A percentile compares a stretch with the other conserved stretches of the same genome.
Conservation (phyloP, 2,888 invertebrate species). For the Ectemnius lituratus region DNA sequence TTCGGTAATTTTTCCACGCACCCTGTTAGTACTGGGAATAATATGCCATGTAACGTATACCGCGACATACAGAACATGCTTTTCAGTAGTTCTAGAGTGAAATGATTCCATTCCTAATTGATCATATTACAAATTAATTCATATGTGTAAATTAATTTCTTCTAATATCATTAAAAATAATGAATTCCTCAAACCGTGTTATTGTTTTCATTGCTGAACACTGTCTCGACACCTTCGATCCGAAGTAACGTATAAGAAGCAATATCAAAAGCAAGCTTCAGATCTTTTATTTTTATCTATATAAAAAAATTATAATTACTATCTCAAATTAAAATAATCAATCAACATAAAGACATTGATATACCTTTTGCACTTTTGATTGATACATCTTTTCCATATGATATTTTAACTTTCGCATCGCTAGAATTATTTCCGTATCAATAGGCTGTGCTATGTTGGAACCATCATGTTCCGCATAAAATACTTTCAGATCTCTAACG, state of each 20-base stretch:
- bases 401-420: slow-evolving; percentile 80
- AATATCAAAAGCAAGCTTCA: slow-evolving; percentile 84
- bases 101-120: slow-evolving; percentile 80
- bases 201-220: slow-evolving; percentile 82
- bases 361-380: background rate
- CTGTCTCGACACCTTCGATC: slow-evolving; percentile 83
- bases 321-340: background rate
- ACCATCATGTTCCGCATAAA: slow-evolving; percentile 87
- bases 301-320: slow-evolving; percentile 41
- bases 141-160: no score
- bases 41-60: slow-evolving; percentile 83
- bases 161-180: background rate
- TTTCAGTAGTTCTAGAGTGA: slow-evolving; percentile 83
- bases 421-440: slow-evolving; percentile 81
- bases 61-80: slow-evolving; percentile 82
- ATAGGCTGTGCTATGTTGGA: slow-evolving; percentile 83
- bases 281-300: slow-evolving; percentile 82
- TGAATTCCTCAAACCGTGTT: slow-evolving; percentile 66
- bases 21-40: slow-evolving; percentile 82
- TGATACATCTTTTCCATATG: slow-evolving; percentile 77
- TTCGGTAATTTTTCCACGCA: slow-evolving; percentile 80
- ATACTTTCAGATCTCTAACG: slow-evolving; percentile 84
- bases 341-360: background rate
- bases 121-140: slow-evolving; percentile 41
- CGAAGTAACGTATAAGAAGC: slow-evolving; percentile 81